phyloP scores from a whole-genome alignment of 2,797 vertebrate genomes.

The Babyrousa celebensis region DNA sequence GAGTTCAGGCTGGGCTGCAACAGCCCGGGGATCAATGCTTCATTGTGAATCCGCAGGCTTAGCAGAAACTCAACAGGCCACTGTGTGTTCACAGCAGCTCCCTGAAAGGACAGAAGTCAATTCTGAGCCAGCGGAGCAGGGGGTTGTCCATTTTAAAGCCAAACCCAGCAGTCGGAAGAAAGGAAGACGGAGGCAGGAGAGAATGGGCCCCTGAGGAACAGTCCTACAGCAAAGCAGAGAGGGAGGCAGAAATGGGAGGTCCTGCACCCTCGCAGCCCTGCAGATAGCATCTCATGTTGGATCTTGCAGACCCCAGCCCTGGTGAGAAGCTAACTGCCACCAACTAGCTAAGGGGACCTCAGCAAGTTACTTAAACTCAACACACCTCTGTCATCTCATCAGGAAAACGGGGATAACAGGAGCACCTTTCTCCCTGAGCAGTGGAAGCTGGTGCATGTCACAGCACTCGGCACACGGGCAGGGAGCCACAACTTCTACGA shows the following conservation, averaged over 20 bases:
- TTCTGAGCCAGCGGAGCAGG: constrained; percentile 31
- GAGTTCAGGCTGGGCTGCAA: not conserved
- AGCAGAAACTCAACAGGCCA: constrained; percentile 58
- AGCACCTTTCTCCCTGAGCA: not conserved
- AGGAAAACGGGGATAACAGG: not conserved
- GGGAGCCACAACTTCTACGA: not conserved
- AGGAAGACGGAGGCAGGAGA: not conserved
- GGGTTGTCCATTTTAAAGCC: constrained; percentile 69
- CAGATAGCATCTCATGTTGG: not conserved
- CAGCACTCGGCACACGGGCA: not conserved
- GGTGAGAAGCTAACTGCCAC: not conserved
- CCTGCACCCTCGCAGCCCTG: not conserved
- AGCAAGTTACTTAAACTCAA: not conserved
- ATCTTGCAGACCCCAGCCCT: not conserved
- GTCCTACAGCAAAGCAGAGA: not conserved
- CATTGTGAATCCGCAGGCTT: constrained; percentile 49
- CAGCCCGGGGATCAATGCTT: constrained; percentile 59
- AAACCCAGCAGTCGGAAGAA: constrained; percentile 19
- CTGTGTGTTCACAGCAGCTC: constrained; percentile 64
- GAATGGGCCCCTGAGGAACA: not conserved
- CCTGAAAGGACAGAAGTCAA: constrained; percentile 40
- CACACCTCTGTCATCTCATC: not conserved
- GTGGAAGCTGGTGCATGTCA: not conserved
- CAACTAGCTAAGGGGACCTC: not conserved
- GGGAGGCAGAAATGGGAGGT: fast-evolving